Percentiles rank a stretch among this genome's conserved stretches.
phyloP scores from a whole-genome alignment of 2,888 invertebrate species.

The Melinaea menophilus region DNA sequence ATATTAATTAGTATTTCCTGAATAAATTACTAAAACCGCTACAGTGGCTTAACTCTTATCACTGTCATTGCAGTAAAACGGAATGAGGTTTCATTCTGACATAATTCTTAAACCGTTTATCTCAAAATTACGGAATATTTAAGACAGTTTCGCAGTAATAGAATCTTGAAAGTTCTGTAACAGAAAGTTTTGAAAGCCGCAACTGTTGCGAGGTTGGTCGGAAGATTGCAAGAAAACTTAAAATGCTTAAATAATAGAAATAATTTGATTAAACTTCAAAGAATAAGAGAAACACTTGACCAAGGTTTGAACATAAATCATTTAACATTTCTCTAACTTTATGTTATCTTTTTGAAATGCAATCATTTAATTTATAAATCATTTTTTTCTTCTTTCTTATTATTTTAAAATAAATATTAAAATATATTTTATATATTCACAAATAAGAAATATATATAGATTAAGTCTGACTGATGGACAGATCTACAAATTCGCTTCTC shows the following conservation, averaged over 20 bases:
- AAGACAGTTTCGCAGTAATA: constrained; percentile 5
- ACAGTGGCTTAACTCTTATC: constrained; percentile 3
- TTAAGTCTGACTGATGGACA: too few species aligned
- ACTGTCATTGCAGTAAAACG: constrained; percentile 3
- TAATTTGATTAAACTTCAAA: constrained; percentile 6
- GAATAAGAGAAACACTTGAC: constrained; percentile 8
- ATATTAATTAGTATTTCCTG: constrained; percentile 8
- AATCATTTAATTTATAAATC: too few species aligned
- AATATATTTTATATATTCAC: too few species aligned
- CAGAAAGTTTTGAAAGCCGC: constrained; percentile 8
- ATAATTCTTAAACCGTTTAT: constrained; percentile 4
- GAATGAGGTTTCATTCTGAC: constrained; percentile 4
- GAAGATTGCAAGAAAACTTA: constrained; percentile 7
- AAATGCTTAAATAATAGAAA: constrained; percentile 8
- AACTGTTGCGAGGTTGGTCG: constrained; percentile 3
- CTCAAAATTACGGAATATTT: constrained; percentile 8
- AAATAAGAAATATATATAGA: too few species aligned
- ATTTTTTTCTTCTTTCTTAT: too few species aligned
- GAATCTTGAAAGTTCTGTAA: constrained; percentile 5
- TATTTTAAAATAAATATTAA: too few species aligned
- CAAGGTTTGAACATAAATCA: neutral
- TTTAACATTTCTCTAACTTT: neutral
- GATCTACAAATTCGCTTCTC: too few species aligned
- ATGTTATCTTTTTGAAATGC: neutral
- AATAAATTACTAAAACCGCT: neutral